Conservation (phyloP, 2,888 invertebrate genomes). For the Chrysolina americana region DNA sequence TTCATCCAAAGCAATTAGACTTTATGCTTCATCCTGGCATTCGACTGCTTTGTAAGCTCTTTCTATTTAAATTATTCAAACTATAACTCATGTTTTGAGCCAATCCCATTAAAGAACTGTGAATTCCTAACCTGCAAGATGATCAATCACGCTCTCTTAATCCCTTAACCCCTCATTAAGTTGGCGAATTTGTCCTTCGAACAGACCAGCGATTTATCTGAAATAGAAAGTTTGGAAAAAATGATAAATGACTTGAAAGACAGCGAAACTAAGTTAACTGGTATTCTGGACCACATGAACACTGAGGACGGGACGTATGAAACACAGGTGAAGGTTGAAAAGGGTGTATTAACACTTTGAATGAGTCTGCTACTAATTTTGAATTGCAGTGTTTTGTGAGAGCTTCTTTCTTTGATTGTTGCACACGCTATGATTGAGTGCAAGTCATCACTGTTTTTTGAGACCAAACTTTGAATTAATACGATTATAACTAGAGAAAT, state of each 20-base stretch:
- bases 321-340: constrained; percentile 24
- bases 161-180: constrained; percentile 11
- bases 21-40: no score
- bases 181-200: constrained; percentile 40
- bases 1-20: no score
- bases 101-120: neutral
- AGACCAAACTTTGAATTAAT: no score
- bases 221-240: constrained; percentile 75
- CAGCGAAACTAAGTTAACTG: constrained; percentile 78
- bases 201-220: constrained; percentile 58
- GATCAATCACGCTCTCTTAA: neutral
- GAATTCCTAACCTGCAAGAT: neutral
- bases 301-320: neutral
- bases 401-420: neutral
- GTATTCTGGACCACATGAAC: constrained; percentile 70
- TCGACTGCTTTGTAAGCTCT: no score
- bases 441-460: no score
- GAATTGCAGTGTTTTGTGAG: neutral
- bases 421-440: neutral
- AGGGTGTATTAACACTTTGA: constrained; percentile 7
- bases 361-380: constrained; percentile 3
- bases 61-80: no score
- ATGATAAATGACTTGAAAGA: constrained; percentile 80
- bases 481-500: no score
- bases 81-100: no score